Evolutionary conservation across 2,113 vertebrate genomes (phyloP).

Genomic region (Fulica atra): DNA sequence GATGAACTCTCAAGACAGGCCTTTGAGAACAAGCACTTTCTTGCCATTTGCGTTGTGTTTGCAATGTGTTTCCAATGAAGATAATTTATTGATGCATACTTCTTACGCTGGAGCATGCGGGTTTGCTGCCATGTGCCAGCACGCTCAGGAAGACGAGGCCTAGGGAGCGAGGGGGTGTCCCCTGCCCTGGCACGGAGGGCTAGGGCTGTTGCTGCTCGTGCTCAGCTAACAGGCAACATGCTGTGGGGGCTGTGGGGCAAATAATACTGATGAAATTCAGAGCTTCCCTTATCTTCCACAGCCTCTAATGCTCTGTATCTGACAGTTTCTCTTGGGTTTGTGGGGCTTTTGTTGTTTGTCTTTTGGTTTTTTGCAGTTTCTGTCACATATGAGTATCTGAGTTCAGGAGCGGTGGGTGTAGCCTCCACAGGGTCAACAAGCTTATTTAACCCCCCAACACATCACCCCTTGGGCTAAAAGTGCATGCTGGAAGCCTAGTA

Average conservation of each 20-base stretch:
- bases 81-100: conserved; percentile 29
- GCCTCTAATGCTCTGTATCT: not conserved
- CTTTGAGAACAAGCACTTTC: conserved; percentile 41
- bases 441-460: not conserved
- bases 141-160: not conserved
- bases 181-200: not conserved
- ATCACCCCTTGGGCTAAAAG: not conserved
- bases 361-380: not conserved
- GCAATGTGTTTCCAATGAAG: conserved; percentile 62
- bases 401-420: not conserved
- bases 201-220: not conserved
- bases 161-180: not conserved
- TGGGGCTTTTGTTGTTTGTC: too few relatives aligned
- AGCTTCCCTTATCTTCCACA: not conserved
- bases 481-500: not conserved
- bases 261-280: not conserved
- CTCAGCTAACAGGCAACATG: not conserved
- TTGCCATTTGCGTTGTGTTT: conserved; percentile 20
- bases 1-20: conserved; percentile 28
- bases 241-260: not conserved
- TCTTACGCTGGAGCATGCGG: not conserved
- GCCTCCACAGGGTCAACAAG: not conserved
- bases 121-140: not conserved
- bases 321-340: not conserved
- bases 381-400: not conserved